phyloP scores from a whole-genome alignment of 2,888 invertebrate genomes.

The Isotomurus palustris region DNA sequence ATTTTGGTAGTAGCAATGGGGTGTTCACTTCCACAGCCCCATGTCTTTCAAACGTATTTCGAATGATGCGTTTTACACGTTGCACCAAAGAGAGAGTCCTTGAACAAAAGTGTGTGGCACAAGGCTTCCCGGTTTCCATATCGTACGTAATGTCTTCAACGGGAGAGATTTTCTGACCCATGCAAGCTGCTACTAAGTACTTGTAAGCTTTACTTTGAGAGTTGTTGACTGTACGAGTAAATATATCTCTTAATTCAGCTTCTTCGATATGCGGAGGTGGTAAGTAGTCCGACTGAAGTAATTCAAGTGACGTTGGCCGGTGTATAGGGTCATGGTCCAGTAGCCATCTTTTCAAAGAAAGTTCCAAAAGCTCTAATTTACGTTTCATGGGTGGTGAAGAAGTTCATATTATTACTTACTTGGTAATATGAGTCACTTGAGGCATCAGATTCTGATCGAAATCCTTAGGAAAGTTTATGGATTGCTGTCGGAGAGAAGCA shows the following conservation, averaged over 20 bases:
- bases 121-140: conserved; percentile 48
- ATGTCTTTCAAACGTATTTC: conserved; percentile 61
- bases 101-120: conserved; percentile 8
- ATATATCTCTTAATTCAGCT: conserved; percentile 72
- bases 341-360: conserved; percentile 60
- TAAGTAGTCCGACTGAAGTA: conserved; percentile 73
- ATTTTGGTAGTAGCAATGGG: conserved; percentile 74
- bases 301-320: conserved; percentile 79
- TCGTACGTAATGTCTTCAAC: conserved; percentile 77
- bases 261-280: conserved; percentile 85
- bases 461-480: conserved; percentile 66
- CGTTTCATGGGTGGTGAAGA: too few species aligned
- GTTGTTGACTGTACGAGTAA: conserved; percentile 75
- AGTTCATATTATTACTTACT: conserved; percentile 51
- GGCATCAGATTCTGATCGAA: conserved; percentile 58
- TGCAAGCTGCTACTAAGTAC: conserved; percentile 61
- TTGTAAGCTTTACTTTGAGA: conserved; percentile 74
- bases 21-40: conserved; percentile 75
- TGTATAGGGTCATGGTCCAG: conserved; percentile 76
- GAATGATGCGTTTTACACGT: conserved; percentile 34
- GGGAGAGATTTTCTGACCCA: conserved; percentile 57
- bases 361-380: too few species aligned
- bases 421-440: conserved; percentile 60
- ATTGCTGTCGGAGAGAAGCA: conserved; percentile 63
- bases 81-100: conserved; percentile 29